Percentiles rank a stretch among this genome's conserved stretches.
Evolutionary conservation across 1,140 invertebrate genomes (phyloP).

Genomic region (Brachionus manjavacas): DNA sequence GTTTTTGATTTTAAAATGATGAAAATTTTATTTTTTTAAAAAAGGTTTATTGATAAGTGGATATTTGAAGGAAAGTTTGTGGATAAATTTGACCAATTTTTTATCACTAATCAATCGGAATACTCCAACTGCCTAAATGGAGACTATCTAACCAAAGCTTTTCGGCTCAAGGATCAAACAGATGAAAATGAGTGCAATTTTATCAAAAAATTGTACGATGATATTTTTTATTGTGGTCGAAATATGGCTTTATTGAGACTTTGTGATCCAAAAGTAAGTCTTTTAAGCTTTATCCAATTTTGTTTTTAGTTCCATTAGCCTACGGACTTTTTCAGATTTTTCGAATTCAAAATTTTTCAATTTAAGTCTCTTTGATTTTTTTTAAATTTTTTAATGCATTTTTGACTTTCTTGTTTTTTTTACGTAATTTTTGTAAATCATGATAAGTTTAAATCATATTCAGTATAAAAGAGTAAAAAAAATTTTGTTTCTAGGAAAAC

Average conservation of each 20-base stretch:
- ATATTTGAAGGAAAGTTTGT: slow-evolving; percentile 35
- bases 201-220: slow-evolving; percentile 15
- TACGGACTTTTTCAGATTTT: neutral
- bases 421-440: too few species aligned
- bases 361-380: too few species aligned
- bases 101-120: neutral
- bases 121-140: neutral
- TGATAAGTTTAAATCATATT: too few species aligned
- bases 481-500: too few species aligned
- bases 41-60: slow-evolving; percentile 39
- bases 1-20: neutral
- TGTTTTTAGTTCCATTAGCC: neutral
- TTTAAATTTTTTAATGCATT: too few species aligned
- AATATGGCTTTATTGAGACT: neutral
- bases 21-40: neutral
- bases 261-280: slow-evolving; percentile 11
- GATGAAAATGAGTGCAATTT: neutral
- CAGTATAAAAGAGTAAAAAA: too few species aligned
- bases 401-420: too few species aligned
- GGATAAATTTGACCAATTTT: slow-evolving; percentile 37
- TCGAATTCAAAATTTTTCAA: too few species aligned
- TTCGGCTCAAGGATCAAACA: neutral
- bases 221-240: slow-evolving; percentile 24
- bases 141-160: neutral
- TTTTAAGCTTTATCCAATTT: neutral